A percentile compares a stretch with the other conserved stretches of the same genome.
phyloP scores from a whole-genome alignment of 2,797 vertebrate genomes.

The Cuculus canorus region DNA sequence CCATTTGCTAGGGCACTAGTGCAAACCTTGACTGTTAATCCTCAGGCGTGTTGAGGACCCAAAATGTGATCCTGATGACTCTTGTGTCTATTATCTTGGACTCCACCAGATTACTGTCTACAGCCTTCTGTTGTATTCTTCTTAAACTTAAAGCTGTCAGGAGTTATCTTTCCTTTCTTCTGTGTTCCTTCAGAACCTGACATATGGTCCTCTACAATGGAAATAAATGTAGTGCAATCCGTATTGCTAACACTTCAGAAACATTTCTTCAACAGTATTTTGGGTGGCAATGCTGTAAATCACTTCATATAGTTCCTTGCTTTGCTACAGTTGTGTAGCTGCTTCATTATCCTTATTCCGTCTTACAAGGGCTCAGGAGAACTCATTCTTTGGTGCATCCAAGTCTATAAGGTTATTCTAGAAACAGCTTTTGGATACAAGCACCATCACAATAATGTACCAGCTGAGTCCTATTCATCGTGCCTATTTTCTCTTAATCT shows the following conservation, averaged over 20 bases:
- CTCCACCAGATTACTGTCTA: not conserved
- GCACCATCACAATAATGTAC: not conserved
- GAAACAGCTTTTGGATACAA: not conserved
- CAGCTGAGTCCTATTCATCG: slow-evolving; percentile 27
- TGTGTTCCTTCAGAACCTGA: not conserved
- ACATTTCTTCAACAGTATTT: not conserved
- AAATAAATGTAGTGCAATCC: not conserved
- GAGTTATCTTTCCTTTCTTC: not conserved
- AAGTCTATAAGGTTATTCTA: not conserved
- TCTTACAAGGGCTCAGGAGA: slow-evolving; percentile 6
- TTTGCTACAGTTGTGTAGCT: not conserved
- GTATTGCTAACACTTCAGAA: not conserved
- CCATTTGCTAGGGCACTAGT: not conserved
- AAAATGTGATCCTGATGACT: not conserved
- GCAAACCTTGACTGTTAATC: not conserved
- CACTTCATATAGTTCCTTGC: not conserved
- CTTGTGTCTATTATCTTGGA: not conserved
- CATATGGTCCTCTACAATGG: not conserved
- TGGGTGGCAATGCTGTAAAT: not conserved
- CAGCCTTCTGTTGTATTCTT: not conserved
- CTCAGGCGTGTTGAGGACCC: not conserved
- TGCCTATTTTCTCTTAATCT: slow-evolving; percentile 32
- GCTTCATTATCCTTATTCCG: not conserved
- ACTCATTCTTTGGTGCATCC: not conserved
- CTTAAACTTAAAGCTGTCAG: not conserved